Evolutionary conservation across 2,888 invertebrate species (phyloP).

Genomic region (Xestoiulus laeticollis): DNA sequence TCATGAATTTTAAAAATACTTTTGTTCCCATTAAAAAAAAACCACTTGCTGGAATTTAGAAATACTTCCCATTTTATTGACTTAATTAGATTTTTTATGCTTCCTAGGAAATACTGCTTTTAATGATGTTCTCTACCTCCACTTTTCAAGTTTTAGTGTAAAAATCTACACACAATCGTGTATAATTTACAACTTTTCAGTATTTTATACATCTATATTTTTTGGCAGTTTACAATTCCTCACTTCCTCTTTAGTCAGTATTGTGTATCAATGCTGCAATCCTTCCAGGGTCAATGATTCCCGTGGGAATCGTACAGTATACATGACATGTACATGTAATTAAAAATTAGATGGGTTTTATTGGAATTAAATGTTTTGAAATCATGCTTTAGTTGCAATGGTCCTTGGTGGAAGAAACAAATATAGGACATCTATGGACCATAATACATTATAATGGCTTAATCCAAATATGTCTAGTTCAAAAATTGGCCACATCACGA

Average conservation of each 20-base stretch:
- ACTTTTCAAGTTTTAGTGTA: background rate
- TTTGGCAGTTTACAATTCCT: background rate
- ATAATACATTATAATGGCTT: too few relatives aligned
- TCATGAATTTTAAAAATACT: background rate
- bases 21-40: background rate
- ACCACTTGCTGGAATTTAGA: background rate
- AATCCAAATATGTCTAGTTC: too few relatives aligned
- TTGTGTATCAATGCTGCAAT: background rate
- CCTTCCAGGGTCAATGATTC: slow-evolving; percentile 17
- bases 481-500: too few relatives aligned
- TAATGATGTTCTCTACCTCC: background rate
- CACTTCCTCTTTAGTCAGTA: background rate
- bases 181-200: background rate
- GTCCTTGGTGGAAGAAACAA: too few relatives aligned
- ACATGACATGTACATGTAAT: too few relatives aligned
- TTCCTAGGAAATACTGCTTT: background rate
- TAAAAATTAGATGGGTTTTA: too few relatives aligned
- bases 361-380: too few relatives aligned
- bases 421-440: too few relatives aligned
- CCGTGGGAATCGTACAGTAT: background rate
- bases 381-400: too few relatives aligned
- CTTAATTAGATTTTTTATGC: background rate
- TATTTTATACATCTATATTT: too few relatives aligned
- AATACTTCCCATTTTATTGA: background rate
- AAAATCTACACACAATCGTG: background rate